Conservation (phyloP, 2,113 vertebrate genomes). For the Kryptolebias marmoratus region DNA sequence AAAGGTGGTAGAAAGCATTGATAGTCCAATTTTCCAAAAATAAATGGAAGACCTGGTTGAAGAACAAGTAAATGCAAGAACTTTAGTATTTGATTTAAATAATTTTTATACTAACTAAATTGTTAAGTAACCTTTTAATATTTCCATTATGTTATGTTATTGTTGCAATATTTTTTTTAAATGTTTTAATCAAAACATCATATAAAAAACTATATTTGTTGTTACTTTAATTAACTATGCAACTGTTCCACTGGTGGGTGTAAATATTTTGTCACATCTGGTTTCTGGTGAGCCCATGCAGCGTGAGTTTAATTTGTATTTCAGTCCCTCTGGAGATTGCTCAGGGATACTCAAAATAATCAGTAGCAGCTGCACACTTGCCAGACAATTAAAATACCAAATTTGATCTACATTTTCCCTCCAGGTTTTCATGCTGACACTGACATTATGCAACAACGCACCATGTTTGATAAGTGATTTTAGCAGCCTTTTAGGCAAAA, state of each 20-base stretch:
- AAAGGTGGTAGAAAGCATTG: too few relatives aligned
- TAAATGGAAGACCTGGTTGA: not conserved
- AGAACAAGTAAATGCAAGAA: not conserved
- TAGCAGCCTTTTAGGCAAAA: not conserved
- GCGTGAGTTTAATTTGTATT: slow-evolving; percentile 15
- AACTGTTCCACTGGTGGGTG: not conserved
- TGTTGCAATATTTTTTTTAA: not conserved
- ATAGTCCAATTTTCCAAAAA: too few relatives aligned
- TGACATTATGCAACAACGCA: slow-evolving; percentile 9
- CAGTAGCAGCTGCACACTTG: slow-evolving; percentile 5
- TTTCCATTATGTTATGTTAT: not conserved
- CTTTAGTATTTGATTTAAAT: not conserved
- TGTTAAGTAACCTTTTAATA: not conserved
- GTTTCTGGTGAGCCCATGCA: not conserved
- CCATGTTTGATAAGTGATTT: slow-evolving; percentile 10
- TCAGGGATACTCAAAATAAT: slow-evolving; percentile 14
- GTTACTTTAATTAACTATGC: not conserved
- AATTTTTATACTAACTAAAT: too few relatives aligned
- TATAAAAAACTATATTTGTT: not conserved
- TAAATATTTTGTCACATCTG: not conserved
- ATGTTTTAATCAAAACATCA: not conserved
- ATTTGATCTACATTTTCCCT: slow-evolving; percentile 20
- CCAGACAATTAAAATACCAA: slow-evolving; percentile 21
- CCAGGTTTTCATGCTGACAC: slow-evolving; percentile 9
- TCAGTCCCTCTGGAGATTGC: slow-evolving; percentile 12